These are phyloP conservation scores for Halocynthia aurantium DNA, from an alignment of 23 tunicate species.

Conservation along the genomic window DNA sequence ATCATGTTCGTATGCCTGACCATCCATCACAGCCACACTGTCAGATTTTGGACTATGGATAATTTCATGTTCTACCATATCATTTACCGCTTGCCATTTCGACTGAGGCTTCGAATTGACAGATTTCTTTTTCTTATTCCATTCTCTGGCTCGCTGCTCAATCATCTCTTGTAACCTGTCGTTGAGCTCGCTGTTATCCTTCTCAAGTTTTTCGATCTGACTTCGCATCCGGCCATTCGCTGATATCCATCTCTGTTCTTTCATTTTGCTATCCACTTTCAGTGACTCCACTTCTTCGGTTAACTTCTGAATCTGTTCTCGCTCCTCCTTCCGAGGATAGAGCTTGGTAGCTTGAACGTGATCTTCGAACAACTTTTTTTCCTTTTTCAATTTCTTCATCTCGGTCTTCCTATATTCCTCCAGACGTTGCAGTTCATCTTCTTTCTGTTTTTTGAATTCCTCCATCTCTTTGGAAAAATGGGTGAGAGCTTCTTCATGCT, in stretches of 20 bases:
- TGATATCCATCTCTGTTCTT: slow-evolving; percentile 74
- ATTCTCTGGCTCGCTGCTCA: slow-evolving; percentile 32
- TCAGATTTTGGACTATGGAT: too few relatives aligned
- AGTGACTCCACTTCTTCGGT: slow-evolving; percentile 39
- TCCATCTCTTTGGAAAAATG: slow-evolving; percentile 47
- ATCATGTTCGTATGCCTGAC: background rate
- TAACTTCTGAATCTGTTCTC: slow-evolving; percentile 59
- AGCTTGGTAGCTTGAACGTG: slow-evolving; percentile 40
- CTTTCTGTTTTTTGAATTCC: slow-evolving; percentile 56
- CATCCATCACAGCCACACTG: too few relatives aligned
- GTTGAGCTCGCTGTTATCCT: slow-evolving; percentile 57
- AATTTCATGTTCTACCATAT: slow-evolving; percentile 49
- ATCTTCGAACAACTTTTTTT: slow-evolving; percentile 80
- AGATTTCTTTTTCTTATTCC: slow-evolving; percentile 28
- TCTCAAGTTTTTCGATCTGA: slow-evolving; percentile 35
- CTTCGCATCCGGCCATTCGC: slow-evolving; percentile 58
- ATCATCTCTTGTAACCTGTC: slow-evolving; percentile 50
- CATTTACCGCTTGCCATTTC: slow-evolving; percentile 86
- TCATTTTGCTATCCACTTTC: slow-evolving; percentile 45
- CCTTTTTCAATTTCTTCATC: slow-evolving; percentile 75
- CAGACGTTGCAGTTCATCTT: slow-evolving; percentile 48
- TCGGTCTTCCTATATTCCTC: slow-evolving; percentile 68
- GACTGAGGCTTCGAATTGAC: slow-evolving; percentile 34
- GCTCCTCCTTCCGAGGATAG: slow-evolving; percentile 52
- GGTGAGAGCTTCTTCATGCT: slow-evolving; percentile 56